Base-by-base conservation (phyloP, 2,797 vertebrate genomes). In the Hipposideros larvatus region DNA sequence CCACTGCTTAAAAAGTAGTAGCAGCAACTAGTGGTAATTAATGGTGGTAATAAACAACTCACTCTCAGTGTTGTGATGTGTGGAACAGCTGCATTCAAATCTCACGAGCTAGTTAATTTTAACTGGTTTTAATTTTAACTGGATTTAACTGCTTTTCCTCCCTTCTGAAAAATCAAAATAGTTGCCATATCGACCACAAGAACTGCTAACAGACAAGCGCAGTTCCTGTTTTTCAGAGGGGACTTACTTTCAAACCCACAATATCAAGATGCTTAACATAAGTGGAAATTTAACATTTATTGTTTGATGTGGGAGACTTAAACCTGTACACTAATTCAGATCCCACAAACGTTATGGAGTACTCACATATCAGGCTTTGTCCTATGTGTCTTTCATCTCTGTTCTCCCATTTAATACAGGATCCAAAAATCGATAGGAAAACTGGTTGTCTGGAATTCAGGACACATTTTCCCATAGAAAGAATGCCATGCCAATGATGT, bases 161-260 rank as follows among this genome's bases (percentile, higher is more conserved):
- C 95, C 94, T 98, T 97, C 94, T 92, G 84, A 96, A 97, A 97
- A 98, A 98, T 98, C 88, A 97, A 97, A 98, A 98, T 86, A 98
- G 97, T 94, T 97, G 92, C 93, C 96, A 53, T 88, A 43, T 82
- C 93, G 96, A 97, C 96, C 97, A 98, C 98, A 98, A 98, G 96
- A 96, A 96, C 96, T 77, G 87, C 95, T 97, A 96, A 98, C 93
- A 96, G 82, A 96, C 96, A 87, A 97, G 91, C 95, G 96, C 71
- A 98, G 98, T 98, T 99, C 98, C 98, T 98, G 97, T 98, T 98
- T 98, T 98, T 98, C 98, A 97, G 6, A 41, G 77, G 96, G 94
- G 96, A 94, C 96, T 95, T 97, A 97, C 95, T 97, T 97, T 95
- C 94, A 96, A 98, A 98, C 93, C 87, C 83, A 92, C 90, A 97